phyloP scores from a whole-genome alignment of 1,140 invertebrate genomes.

The Trialeurodes vaporariorum region DNA sequence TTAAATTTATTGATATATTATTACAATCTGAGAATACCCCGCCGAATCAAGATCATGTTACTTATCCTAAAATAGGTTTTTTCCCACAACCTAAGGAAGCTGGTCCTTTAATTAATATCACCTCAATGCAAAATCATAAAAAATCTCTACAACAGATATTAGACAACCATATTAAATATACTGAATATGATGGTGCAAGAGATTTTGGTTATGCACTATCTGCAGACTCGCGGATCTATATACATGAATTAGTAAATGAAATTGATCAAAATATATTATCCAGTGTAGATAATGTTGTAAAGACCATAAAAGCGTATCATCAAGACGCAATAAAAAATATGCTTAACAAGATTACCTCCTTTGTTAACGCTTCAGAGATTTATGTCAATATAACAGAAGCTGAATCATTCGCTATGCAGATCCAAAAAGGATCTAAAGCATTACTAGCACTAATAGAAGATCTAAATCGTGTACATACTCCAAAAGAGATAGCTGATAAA shows the following conservation, averaged over 20 bases:
- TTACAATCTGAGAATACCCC: background rate
- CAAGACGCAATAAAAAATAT: background rate
- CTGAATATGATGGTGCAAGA: background rate
- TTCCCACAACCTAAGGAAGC: constrained; percentile 1
- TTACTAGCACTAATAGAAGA: no score
- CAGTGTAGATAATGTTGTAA: background rate
- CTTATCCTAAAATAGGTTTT: background rate
- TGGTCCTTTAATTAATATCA: background rate
- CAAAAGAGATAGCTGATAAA: no score
- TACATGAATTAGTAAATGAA: background rate
- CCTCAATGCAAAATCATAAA: constrained; percentile 1
- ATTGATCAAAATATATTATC: background rate
- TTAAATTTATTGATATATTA: constrained; percentile 14
- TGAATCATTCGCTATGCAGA: no score
- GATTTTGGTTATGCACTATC: constrained; percentile 18
- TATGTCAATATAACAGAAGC: background rate
- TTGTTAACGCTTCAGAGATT: background rate
- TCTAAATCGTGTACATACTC: no score
- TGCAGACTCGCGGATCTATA: constrained; percentile 10
- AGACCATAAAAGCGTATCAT: background rate
- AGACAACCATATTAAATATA: background rate
- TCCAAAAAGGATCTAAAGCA: no score
- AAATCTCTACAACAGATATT: background rate
- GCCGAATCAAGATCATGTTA: background rate
- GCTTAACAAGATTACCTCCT: no score